Evolutionary conservation across 2,113 vertebrate species (phyloP), one percentile per base, ranked within the genome.

Genomic region (Apteryx owenii): DNA sequence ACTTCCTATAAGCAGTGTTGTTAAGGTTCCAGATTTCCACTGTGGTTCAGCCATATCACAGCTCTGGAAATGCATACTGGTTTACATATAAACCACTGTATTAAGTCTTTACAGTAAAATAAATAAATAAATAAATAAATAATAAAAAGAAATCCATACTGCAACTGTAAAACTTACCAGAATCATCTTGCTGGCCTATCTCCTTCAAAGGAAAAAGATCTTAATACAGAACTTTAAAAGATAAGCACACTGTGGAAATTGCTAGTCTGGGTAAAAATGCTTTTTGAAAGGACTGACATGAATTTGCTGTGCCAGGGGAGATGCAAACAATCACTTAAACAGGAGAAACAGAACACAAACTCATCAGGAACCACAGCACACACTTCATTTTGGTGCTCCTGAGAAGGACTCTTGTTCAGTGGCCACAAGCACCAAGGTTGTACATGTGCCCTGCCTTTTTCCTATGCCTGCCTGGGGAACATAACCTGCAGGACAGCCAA

Each of bases 1-100:
- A 90, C 97, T 97, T 97, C 97, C 97, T 93, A 96, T 75, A 81
- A 86, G 91, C 73, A 36, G 61, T 18, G 85, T 26, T 4, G 56
- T 81, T 96, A 88, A 1, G 2, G 89, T 84, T 94, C 96, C 96
- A 96, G 94, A 97, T 96, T 97, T 96, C 91, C 94, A 97, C 72
- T 95, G 96, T 86, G 96, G 96, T 96, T 96, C 93, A 95, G 93
- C 89, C 4, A 0, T 88, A 96, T 96, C 93, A 69, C 83, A 48
- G 79, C 91, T 56, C 88, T 95, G 94, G 94, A 81, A 95, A 91
- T 62, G 17, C 68, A 50, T 12, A 33, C 29, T 86, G 64, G 72
- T 20, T 1, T 2, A 1, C 5, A 33, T n/a, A 85, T 77, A 89
- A 95, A 89, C 81, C n/a, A 0, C 90, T 3, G 16, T 69, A 72